Conservation (phyloP, 2,113 vertebrate genomes). For the Benitochromis conjunctus region DNA sequence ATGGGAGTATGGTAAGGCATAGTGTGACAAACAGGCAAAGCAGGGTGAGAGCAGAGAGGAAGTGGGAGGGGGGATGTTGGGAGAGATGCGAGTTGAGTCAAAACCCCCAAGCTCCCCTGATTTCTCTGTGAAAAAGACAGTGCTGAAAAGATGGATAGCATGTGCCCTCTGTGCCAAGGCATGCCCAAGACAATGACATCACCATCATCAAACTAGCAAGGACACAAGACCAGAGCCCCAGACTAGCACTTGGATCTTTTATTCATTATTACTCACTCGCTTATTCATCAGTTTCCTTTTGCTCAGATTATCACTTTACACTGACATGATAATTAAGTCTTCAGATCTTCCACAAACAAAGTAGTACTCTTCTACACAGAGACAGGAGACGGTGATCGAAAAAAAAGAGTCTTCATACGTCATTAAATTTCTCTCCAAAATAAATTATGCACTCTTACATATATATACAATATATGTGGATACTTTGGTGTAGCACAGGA, state of each 20-base stretch:
- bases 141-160: conserved; percentile 52
- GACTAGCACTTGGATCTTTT: conserved; percentile 46
- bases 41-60: conserved; percentile 3
- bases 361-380: conserved; percentile 9
- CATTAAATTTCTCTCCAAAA: conserved; percentile 9
- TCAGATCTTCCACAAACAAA: conserved; percentile 23
- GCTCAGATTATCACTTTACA: conserved; percentile 14
- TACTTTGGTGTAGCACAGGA: conserved; percentile 56
- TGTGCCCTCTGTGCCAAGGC: conserved; percentile 53
- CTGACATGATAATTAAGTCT: conserved; percentile 24
- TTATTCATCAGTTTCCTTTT: conserved; percentile 27
- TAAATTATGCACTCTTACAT: conserved; percentile 37
- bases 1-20: not conserved
- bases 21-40: not conserved
- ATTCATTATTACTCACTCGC: conserved; percentile 47
- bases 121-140: conserved; percentile 56
- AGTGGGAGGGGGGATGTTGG: conserved; percentile 11
- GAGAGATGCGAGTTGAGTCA: conserved; percentile 59
- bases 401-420: conserved; percentile 15
- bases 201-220: conserved; percentile 48
- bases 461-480: conserved; percentile 25
- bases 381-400: not conserved
- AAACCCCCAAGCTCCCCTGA: conserved; percentile 42
- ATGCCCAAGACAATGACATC: conserved; percentile 62
- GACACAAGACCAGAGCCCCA: conserved; percentile 30